phyloP scores from a whole-genome alignment of 2,113 vertebrate species.

The Dendropsophus ebraccatus region DNA sequence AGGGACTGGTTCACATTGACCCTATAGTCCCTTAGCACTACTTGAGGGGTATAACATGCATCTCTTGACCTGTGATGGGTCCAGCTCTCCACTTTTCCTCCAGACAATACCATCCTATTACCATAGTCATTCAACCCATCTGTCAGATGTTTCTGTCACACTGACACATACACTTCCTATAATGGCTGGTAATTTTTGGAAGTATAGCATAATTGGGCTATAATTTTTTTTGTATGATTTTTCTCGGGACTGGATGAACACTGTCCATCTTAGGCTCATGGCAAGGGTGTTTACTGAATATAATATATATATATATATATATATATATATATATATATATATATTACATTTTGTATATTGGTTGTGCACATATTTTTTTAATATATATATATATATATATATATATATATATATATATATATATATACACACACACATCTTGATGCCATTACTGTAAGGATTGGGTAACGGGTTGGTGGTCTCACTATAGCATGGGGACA shows the following conservation, averaged over 20 bases:
- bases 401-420: too few relatives aligned
- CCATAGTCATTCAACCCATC: conserved; percentile 44
- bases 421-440: too few relatives aligned
- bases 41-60: background rate
- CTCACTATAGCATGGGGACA: too few relatives aligned
- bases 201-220: background rate
- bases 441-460: too few relatives aligned
- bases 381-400: too few relatives aligned
- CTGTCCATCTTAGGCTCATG: too few relatives aligned
- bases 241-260: background rate
- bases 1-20: conserved; percentile 10
- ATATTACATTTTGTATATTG: too few relatives aligned
- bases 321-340: too few relatives aligned
- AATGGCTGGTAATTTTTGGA: conserved; percentile 38
- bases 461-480: too few relatives aligned
- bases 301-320: too few relatives aligned
- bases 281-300: too few relatives aligned
- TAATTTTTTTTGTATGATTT: background rate
- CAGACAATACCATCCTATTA: conserved; percentile 34
- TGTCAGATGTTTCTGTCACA: conserved; percentile 19
- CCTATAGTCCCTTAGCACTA: conserved; percentile 14
- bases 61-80: conserved; percentile 39
- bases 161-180: background rate
- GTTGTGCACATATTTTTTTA: too few relatives aligned
- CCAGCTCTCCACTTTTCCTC: conserved; percentile 27